Evolutionary conservation across 2,113 vertebrate genomes (phyloP), one percentile per base, ranked within the genome.

Genomic region (Amblyornis subalaris): DNA sequence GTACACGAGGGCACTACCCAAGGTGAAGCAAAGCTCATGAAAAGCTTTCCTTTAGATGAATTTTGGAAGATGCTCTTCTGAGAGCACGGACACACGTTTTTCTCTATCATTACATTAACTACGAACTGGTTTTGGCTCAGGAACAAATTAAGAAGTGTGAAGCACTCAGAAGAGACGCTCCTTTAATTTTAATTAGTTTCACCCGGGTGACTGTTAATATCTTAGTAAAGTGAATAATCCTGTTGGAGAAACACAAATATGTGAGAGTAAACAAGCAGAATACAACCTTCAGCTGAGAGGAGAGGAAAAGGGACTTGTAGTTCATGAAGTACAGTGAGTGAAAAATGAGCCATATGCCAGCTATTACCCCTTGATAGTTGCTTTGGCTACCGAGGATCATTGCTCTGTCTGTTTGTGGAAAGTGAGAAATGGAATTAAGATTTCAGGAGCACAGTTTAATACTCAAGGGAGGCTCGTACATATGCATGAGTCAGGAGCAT

Each of bases 401-500:
- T 89, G 50, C 47, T 85, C 77, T 76, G 54, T n/a, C 80, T 88
- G 80, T 76, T 91, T 88, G 60, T 85, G 86, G 53, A 87, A 88
- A 9, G 86, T 72, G 35, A 94, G 71, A 92, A 88, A 89, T 25
- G 35, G 50, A 95, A 97, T 91, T 78, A 81, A 89, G 94, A 91
- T 93, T 96, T 93, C 84, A 85, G 72, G 40, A 91, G 44, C 38
- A 62, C 42, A 64, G 50, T 91, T 85, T 51, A 83, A 65, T 88
- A 72, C 87, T 80, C 81, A 67, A 44, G 65, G 53, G 93, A 89
- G 14, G 35, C 8, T 75, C 69, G 82, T 93, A 66, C 84, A 80
- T 94, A 90, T 89, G 74, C 36, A 71, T 85, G 79, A 93, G 14
- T 87, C 84, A 36, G 25, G 19, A 85, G 21, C 31, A 60, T 61